These are phyloP conservation scores for Sus cebifrons DNA, from an alignment of 2,797 vertebrate species.

Conservation along the genomic window DNA sequence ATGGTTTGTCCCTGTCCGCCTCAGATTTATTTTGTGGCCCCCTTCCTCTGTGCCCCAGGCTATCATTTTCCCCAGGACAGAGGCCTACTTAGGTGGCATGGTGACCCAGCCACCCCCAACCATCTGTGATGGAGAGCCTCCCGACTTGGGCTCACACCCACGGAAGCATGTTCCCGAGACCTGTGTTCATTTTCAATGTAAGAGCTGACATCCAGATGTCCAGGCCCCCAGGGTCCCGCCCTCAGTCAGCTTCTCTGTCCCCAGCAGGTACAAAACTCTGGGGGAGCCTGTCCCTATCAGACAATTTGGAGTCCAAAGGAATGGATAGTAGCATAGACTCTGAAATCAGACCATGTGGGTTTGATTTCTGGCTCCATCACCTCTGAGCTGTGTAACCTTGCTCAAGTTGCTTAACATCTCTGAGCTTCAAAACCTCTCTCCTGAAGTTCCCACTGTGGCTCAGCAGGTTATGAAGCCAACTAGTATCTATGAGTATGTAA, in stretches of 20 bases:
- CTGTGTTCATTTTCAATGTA: fast-evolving
- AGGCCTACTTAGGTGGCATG: no score
- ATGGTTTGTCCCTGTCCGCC: background rate
- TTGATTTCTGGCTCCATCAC: background rate
- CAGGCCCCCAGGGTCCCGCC: fast-evolving
- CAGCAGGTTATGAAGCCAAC: no score
- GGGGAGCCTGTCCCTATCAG: background rate
- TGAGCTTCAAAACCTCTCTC: background rate
- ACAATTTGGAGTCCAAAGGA: background rate
- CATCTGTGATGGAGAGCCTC: background rate
- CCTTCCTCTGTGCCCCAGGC: background rate
- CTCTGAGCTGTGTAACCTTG: background rate
- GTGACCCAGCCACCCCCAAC: fast-evolving
- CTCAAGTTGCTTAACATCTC: background rate
- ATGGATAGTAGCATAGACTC: background rate
- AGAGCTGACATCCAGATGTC: fast-evolving
- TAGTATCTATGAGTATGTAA: no score
- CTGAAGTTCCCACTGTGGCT: no score
- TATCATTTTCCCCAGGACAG: no score
- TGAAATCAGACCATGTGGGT: background rate
- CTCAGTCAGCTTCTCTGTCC: background rate
- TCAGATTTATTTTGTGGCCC: background rate
- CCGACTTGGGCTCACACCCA: fast-evolving
- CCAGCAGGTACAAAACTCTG: background rate
- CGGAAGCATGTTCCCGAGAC: fast-evolving